Percentiles rank a stretch among this genome's conserved stretches.
These are phyloP conservation scores for Troides oblongomaculatus DNA, from an alignment of 2,888 invertebrate species.

Conservation along the genomic window DNA sequence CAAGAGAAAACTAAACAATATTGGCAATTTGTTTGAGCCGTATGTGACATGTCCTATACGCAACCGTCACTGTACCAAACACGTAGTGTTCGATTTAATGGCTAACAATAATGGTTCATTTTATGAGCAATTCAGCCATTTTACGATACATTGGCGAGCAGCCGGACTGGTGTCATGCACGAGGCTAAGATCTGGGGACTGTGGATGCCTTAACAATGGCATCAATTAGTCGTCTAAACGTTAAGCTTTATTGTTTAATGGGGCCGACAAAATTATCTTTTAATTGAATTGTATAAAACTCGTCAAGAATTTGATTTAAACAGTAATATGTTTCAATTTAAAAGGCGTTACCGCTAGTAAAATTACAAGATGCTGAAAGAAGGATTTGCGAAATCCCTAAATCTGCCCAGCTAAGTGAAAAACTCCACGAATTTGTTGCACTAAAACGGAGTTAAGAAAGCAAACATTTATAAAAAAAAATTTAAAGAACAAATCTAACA, in stretches of 20 bases:
- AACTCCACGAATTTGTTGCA: no score
- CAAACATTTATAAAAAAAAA: no score
- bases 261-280: background rate
- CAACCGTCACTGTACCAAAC: constrained; percentile 48
- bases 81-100: constrained; percentile 70
- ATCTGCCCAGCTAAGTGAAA: no score
- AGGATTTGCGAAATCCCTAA: no score
- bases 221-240: constrained; percentile 14
- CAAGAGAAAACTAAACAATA: constrained; percentile 2
- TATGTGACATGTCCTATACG: constrained; percentile 17
- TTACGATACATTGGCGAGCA: constrained; percentile 72
- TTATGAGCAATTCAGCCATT: constrained; percentile 71
- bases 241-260: background rate
- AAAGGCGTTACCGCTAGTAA: no score
- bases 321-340: background rate
- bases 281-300: background rate
- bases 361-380: no score
- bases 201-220: constrained; percentile 20
- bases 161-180: constrained; percentile 53
- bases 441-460: no score
- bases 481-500: no score
- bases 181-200: constrained; percentile 40
- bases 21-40: constrained; percentile 20
- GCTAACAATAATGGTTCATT: constrained; percentile 68
- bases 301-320: background rate